phyloP scores from a whole-genome alignment of 1,140 invertebrate genomes.

The Aphelinus certus region DNA sequence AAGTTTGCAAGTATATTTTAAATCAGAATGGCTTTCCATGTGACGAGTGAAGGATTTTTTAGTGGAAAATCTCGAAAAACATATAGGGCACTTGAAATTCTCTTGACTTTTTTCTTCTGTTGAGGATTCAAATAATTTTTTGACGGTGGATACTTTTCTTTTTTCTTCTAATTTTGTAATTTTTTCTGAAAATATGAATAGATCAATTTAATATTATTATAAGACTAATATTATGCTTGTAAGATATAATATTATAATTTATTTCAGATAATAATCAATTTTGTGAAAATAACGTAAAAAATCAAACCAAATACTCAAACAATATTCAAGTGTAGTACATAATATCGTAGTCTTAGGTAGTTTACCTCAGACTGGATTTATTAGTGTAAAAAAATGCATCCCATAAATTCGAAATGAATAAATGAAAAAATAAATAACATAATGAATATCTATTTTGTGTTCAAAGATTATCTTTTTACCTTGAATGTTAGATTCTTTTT shows the following conservation, averaged over 20 bases:
- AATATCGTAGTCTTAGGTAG: no score
- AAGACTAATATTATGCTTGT: no score
- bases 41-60: constrained; percentile 53
- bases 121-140: constrained; percentile 30
- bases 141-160: neutral
- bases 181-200: neutral
- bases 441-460: neutral
- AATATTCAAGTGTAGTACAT: no score
- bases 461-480: neutral
- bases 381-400: neutral
- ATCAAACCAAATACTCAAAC: no score
- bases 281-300: no score
- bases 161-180: constrained; percentile 12
- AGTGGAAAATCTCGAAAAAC: constrained; percentile 46
- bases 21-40: constrained; percentile 46
- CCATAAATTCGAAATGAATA: no score
- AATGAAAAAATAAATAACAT: neutral
- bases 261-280: no score
- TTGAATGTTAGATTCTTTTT: constrained; percentile 15
- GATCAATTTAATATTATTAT: no score
- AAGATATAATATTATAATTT: no score
- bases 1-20: constrained; percentile 54
- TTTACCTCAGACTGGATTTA: neutral
- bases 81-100: constrained; percentile 52
- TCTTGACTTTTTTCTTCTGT: constrained; percentile 30